These are phyloP conservation scores for Brachionus koreanus DNA, from an alignment of 1,140 invertebrate genomes.

Conservation along the genomic window DNA sequence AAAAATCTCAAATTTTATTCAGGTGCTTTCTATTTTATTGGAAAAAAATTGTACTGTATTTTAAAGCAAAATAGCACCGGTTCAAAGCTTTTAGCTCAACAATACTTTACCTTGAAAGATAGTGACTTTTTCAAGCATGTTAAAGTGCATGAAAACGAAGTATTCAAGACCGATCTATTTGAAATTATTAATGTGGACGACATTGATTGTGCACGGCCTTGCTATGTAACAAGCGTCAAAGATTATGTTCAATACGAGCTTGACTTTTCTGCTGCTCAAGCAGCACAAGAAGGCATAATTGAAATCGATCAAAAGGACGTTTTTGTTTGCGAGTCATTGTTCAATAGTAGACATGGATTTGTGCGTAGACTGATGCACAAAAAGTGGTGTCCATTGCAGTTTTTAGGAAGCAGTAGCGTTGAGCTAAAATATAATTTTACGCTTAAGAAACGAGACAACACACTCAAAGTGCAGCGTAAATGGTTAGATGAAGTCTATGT, in stretches of 20 bases:
- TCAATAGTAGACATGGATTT: not conserved
- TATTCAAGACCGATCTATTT: constrained; percentile 12
- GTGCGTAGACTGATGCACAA: not conserved
- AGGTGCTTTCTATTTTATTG: not conserved
- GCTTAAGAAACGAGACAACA: not conserved
- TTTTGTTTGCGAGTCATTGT: constrained; percentile 28
- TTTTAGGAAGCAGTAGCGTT: not conserved
- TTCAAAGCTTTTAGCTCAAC: not conserved
- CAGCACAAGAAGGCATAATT: not conserved
- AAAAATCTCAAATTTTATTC: not conserved
- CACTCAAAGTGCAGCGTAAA: not conserved
- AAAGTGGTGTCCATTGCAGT: constrained; percentile 31
- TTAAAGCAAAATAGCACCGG: not conserved
- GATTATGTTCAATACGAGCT: not conserved
- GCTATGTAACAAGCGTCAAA: not conserved
- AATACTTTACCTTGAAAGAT: not conserved
- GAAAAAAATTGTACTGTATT: not conserved
- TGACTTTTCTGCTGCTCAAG: not conserved
- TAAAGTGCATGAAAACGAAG: not conserved
- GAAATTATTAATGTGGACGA: not conserved
- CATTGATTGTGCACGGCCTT: not conserved
- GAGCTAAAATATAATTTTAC: not conserved
- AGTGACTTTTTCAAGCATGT: not conserved
- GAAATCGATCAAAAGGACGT: not conserved
- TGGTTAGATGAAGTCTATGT: not conserved